Percentiles rank a stretch among this genome's conserved stretches.
Conservation (phyloP, 2,113 vertebrate species). For the Melanocharis versteri region DNA sequence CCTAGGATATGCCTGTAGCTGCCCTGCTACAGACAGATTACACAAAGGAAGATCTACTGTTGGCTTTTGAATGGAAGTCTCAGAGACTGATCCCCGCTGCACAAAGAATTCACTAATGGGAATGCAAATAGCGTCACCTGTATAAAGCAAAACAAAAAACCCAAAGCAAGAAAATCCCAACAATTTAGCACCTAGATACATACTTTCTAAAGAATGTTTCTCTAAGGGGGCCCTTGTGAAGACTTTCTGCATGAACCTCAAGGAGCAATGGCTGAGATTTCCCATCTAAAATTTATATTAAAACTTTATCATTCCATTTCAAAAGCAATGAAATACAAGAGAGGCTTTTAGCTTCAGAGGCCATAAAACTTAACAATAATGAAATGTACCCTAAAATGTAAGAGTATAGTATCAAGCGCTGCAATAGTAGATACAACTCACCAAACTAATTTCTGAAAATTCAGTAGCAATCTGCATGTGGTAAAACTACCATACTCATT, state of each 20-base stretch:
- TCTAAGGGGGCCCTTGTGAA: neutral
- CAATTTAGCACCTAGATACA: neutral
- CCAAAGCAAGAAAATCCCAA: neutral
- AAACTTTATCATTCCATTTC: conserved; percentile 3
- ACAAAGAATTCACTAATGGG: conserved; percentile 1
- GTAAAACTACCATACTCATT: neutral
- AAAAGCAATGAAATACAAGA: neutral
- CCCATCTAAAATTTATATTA: neutral
- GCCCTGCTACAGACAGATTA: conserved; percentile 28
- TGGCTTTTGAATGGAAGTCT: conserved; percentile 24
- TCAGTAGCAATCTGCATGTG: neutral
- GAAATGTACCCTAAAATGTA: neutral
- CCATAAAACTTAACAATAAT: neutral
- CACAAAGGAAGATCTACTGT: conserved; percentile 53
- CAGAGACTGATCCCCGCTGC: neutral
- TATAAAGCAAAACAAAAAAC: neutral
- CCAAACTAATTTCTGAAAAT: neutral
- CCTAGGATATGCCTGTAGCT: conserved; percentile 43
- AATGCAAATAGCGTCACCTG: conserved; percentile 44
- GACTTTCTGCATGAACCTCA: neutral
- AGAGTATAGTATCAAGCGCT: neutral
- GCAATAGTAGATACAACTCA: neutral
- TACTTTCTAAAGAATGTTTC: neutral
- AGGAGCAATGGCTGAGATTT: neutral
- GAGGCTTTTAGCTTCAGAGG: neutral